Percentiles rank a stretch among this genome's conserved stretches.
phyloP scores from a whole-genome alignment of 2,113 vertebrate species.

The Centropristis striata region DNA sequence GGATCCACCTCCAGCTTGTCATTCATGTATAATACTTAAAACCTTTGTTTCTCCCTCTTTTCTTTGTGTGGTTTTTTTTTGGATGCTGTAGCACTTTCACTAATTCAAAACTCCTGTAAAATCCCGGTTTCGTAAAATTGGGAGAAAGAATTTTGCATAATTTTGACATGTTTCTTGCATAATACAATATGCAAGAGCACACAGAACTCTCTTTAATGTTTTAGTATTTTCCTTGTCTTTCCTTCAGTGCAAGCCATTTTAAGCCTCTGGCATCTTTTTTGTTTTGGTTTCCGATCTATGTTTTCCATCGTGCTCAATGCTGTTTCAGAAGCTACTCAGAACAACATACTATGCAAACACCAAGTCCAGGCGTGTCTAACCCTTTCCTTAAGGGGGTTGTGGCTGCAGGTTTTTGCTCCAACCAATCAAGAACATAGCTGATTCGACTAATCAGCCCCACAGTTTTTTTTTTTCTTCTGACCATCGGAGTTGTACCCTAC shows the following conservation, averaged over 20 bases:
- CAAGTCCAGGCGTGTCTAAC: no score
- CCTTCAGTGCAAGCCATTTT: not conserved
- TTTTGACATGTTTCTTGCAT: conserved; percentile 22
- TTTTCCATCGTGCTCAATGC: not conserved
- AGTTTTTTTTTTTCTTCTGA: no score
- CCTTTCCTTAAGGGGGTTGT: no score
- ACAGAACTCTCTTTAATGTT: conserved; percentile 43
- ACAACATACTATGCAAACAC: not conserved
- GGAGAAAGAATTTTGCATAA: not conserved
- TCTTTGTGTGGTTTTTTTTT: not conserved
- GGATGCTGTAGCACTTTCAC: not conserved
- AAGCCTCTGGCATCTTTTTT: conserved; percentile 4
- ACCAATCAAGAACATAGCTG: no score
- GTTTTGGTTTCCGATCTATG: not conserved
- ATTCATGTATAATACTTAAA: conserved; percentile 21
- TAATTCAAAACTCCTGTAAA: not conserved
- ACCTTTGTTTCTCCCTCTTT: conserved; percentile 24
- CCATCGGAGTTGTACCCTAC: no score
- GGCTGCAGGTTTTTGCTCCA: no score
- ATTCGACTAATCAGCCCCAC: no score
- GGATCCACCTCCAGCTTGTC: conserved; percentile 30
- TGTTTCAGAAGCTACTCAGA: not conserved
- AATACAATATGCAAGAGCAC: conserved; percentile 4
- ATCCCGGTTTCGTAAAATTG: not conserved
- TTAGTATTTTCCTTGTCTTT: conserved; percentile 26